Percentiles rank a stretch among this genome's conserved stretches.
Conservation (phyloP, 2,113 vertebrate species). For the Gymnogyps californianus region DNA sequence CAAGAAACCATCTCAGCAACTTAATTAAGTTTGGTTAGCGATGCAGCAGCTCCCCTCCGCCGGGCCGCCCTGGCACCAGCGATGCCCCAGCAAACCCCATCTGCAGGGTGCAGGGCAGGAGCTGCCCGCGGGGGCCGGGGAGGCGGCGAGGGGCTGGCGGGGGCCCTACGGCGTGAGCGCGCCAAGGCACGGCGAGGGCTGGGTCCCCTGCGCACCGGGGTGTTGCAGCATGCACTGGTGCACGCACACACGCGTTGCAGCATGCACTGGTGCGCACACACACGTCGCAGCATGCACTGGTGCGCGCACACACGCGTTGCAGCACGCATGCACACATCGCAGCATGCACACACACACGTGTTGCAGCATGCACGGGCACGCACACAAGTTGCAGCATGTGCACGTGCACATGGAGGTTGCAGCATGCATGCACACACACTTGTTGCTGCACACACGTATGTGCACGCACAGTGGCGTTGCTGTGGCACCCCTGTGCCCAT, state of each 20-base stretch:
- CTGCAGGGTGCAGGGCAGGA: neutral
- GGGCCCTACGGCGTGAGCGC: neutral
- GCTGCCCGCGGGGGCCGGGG: neutral
- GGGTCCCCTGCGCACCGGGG: rapidly evolving
- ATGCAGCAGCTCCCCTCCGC: neutral
- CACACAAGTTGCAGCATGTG: too few species aligned
- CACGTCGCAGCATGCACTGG: too few species aligned
- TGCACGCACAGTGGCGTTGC: rapidly evolving
- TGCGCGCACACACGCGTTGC: too few species aligned
- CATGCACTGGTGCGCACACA: too few species aligned
- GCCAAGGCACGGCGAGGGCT: rapidly evolving
- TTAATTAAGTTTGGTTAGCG: neutral
- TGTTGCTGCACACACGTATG: neutral
- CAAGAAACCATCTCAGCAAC: neutral
- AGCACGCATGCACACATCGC: too few species aligned
- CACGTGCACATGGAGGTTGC: too few species aligned
- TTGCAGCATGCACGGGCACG: too few species aligned
- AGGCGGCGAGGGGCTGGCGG: neutral
- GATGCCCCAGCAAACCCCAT: neutral
- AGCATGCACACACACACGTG: too few species aligned
- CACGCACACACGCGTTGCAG: neutral
- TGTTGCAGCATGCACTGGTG: neutral
- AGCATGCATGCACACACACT: too few species aligned
- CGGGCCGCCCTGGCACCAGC: rapidly evolving
- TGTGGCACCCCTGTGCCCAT: rapidly evolving